Conservation (phyloP, 2,888 invertebrate species). For the Lasioglossum malachurum region DNA sequence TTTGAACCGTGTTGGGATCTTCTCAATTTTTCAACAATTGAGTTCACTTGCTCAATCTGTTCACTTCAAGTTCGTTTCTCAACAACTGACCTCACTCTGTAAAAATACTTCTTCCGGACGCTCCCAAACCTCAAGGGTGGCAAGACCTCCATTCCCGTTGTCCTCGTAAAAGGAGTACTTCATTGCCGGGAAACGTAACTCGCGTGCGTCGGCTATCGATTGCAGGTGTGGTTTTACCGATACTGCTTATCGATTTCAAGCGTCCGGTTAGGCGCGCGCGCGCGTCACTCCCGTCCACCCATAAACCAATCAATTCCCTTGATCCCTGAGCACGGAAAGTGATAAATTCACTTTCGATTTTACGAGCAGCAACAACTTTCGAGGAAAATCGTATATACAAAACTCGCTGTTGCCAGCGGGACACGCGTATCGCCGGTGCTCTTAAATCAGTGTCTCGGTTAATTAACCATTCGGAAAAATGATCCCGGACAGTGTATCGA, state of each 20-base stretch:
- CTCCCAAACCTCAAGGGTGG: neutral
- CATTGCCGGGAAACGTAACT: slow-evolving; percentile 55
- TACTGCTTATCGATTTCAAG: slow-evolving; percentile 64
- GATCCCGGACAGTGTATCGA: neutral
- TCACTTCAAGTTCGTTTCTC: neutral
- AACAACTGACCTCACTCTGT: neutral
- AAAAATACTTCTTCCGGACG: neutral
- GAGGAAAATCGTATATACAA: slow-evolving; percentile 35
- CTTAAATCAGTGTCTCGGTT: neutral
- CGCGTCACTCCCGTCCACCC: slow-evolving; percentile 41
- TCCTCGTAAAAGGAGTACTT: slow-evolving; percentile 45
- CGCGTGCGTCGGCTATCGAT: slow-evolving; percentile 57
- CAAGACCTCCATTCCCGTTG: slow-evolving; percentile 21
- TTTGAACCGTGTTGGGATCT: neutral
- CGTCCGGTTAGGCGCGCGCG: slow-evolving; percentile 49
- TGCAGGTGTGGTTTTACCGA: slow-evolving; percentile 61
- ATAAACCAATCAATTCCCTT: slow-evolving; percentile 23
- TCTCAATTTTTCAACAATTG: neutral
- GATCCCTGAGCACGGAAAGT: slow-evolving; percentile 38
- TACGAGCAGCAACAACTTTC: slow-evolving; percentile 47
- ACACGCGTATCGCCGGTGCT: neutral
- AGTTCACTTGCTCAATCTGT: neutral
- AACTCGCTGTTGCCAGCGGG: neutral
- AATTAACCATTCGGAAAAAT: neutral
- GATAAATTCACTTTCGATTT: slow-evolving; percentile 65